Evolutionary conservation across 2,797 vertebrate genomes (phyloP).

Genomic region (Momotus momota): DNA sequence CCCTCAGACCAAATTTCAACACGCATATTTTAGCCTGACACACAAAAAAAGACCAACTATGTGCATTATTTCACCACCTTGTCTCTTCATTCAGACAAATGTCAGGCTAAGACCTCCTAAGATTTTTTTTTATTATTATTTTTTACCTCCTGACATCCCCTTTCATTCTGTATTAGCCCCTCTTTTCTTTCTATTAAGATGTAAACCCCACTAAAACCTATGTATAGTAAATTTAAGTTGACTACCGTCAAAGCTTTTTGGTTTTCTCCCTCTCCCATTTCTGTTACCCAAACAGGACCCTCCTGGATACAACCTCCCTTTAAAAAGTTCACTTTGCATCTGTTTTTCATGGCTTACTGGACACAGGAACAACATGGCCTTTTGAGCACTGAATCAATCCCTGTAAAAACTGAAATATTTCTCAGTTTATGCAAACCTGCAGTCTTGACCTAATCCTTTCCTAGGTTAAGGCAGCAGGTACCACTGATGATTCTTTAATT

Average conservation of each 20-base stretch:
- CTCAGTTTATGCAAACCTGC: background rate
- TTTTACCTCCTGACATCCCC: background rate
- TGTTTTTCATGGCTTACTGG: background rate
- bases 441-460: background rate
- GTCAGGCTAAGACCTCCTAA: rapidly evolving
- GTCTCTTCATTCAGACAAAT: background rate
- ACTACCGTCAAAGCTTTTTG: background rate
- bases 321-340: background rate
- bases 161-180: background rate
- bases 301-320: background rate
- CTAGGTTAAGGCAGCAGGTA: background rate
- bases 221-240: background rate
- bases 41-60: background rate
- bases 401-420: background rate
- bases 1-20: background rate
- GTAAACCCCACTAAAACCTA: background rate
- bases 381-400: background rate
- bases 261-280: background rate
- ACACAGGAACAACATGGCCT: background rate
- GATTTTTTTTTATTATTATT: background rate
- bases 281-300: background rate
- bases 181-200: background rate
- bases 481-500: background rate
- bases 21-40: background rate
- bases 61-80: background rate